Conservation (phyloP, 2,797 vertebrate species). For the Paramormyrops hopkinsi region DNA sequence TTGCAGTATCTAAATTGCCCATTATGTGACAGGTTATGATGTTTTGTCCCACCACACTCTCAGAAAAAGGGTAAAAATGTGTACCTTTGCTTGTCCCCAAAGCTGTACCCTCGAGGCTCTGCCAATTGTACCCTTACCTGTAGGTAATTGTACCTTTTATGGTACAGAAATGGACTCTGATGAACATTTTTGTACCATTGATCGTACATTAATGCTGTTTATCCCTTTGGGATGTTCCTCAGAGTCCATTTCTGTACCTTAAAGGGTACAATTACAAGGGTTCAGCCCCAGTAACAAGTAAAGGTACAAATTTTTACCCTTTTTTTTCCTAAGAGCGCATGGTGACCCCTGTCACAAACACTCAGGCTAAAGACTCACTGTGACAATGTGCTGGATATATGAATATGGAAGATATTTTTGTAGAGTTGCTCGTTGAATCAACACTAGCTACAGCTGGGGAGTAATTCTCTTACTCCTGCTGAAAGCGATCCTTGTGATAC, state of each 20-base stretch:
- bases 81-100: neutral
- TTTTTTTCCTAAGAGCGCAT: neutral
- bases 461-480: neutral
- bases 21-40: neutral
- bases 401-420: neutral
- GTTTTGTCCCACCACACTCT: neutral
- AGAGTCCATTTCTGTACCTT: neutral
- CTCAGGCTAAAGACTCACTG: neutral
- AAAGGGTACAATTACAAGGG: neutral
- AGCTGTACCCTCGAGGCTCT: neutral
- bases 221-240: neutral
- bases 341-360: neutral
- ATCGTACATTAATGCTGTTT: neutral
- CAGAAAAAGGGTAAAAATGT: neutral
- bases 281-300: neutral
- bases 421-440: neutral
- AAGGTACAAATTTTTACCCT: neutral
- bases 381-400: neutral
- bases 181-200: neutral
- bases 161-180: neutral
- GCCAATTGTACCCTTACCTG: neutral
- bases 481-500: neutral
- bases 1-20: neutral
- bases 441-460: neutral
- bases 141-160: neutral